A percentile compares a stretch with the other conserved stretches of the same genome.
Evolutionary conservation across 2,797 vertebrate species (phyloP).

Genomic region (Hoplostethus atlanticus): DNA sequence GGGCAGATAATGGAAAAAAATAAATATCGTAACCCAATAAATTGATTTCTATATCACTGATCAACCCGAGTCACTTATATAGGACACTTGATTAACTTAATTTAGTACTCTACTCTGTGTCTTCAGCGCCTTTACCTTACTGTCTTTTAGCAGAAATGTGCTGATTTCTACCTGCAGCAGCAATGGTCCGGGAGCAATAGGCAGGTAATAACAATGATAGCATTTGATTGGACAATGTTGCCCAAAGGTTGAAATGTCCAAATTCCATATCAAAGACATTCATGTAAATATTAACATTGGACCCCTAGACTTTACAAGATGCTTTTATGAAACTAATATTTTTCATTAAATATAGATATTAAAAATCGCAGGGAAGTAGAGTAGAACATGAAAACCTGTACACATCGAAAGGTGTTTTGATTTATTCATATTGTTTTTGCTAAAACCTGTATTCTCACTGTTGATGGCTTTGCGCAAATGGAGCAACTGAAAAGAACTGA

Average conservation of each 20-base stretch:
- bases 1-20: slow-evolving; percentile 36
- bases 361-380: neutral
- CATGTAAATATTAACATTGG: neutral
- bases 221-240: too few species aligned
- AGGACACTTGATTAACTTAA: neutral
- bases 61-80: neutral
- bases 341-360: neutral
- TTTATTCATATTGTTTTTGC: neutral
- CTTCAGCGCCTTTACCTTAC: neutral
- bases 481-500: neutral
- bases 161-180: neutral
- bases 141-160: neutral
- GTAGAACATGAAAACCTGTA: neutral
- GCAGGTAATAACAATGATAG: too few species aligned
- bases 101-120: neutral
- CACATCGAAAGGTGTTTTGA: neutral
- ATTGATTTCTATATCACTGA: neutral
- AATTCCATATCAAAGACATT: too few species aligned
- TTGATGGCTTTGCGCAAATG: neutral
- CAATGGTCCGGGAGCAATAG: neutral
- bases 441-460: neutral
- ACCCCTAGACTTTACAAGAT: neutral
- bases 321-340: neutral
- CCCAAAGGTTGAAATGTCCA: too few species aligned
- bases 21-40: neutral